phyloP scores from a whole-genome alignment of 2,888 invertebrate genomes.

The Teleiodes luculella region DNA sequence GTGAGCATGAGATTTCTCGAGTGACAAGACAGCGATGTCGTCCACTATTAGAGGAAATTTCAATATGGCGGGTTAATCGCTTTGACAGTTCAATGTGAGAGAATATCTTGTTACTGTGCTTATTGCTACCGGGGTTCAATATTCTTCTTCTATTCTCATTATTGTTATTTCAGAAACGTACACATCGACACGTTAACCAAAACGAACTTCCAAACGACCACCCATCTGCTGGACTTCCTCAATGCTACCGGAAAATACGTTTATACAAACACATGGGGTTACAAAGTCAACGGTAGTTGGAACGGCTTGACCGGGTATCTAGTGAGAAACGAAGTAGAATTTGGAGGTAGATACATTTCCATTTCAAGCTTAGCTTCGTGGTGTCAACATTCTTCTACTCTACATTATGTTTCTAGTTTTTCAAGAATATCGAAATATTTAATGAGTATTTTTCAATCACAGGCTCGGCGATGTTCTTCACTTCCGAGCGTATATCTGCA shows the following conservation, averaged over 20 bases:
- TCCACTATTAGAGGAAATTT: too few relatives aligned
- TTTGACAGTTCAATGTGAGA: too few relatives aligned
- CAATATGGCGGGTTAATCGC: too few relatives aligned
- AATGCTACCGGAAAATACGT: constrained; percentile 76
- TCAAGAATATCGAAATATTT: too few relatives aligned
- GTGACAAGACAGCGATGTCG: too few relatives aligned
- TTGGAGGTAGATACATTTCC: constrained; percentile 73
- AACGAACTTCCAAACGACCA: constrained; percentile 79
- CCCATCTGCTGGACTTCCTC: constrained; percentile 76
- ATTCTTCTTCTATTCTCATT: too few relatives aligned
- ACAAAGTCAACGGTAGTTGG: constrained; percentile 77
- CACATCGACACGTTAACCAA: constrained; percentile 81
- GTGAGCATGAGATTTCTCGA: too few relatives aligned
- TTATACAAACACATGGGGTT: constrained; percentile 81
- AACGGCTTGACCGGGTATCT: constrained; percentile 83
- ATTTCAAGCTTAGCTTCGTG: too few relatives aligned
- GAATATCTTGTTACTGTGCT: too few relatives aligned
- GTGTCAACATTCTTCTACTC: too few relatives aligned
- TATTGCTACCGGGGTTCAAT: too few relatives aligned
- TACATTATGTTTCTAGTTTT: too few relatives aligned
- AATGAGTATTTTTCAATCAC: constrained; percentile 26
- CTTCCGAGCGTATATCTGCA: constrained; percentile 77
- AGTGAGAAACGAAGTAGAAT: constrained; percentile 77
- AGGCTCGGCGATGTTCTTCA: constrained; percentile 83
- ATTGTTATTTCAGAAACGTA: constrained; percentile 53